A percentile compares a stretch with the other conserved stretches of the same genome.
Conservation (phyloP, 1,140 invertebrate genomes). For the Megalopta genalis region DNA sequence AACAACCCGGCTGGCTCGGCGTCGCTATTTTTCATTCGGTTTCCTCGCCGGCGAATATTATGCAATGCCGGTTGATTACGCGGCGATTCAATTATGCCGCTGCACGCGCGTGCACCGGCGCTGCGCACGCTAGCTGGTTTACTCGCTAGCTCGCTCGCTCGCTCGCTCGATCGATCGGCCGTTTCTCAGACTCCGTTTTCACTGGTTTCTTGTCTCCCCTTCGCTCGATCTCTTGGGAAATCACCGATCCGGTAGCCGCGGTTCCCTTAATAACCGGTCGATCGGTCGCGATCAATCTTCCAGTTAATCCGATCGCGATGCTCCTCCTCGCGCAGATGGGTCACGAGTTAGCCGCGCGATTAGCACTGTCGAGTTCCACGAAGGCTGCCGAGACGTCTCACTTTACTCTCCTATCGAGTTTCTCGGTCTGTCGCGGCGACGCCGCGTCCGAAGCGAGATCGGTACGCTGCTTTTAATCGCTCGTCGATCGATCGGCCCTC, state of each 20-base stretch:
- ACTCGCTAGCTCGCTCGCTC: slow-evolving; percentile 8
- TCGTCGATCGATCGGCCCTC: too few relatives aligned
- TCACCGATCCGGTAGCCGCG: slow-evolving; percentile 26
- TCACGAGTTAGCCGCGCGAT: background rate
- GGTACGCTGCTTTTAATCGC: too few relatives aligned
- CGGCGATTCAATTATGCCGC: slow-evolving; percentile 34
- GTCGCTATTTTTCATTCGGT: slow-evolving; percentile 3
- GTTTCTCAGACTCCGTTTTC: slow-evolving; percentile 43
- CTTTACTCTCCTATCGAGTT: background rate
- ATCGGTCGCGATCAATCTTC: background rate
- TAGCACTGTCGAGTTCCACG: background rate
- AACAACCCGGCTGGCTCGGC: slow-evolving; percentile 19
- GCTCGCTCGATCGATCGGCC: background rate
- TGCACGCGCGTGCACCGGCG: slow-evolving; percentile 16
- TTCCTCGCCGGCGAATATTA: slow-evolving; percentile 26
- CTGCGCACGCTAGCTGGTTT: background rate
- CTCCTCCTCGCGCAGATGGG: background rate
- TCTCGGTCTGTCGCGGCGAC: background rate
- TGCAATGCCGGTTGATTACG: slow-evolving; percentile 45
- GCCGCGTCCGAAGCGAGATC: too few relatives aligned
- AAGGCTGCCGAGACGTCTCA: background rate
- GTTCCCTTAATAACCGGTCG: background rate
- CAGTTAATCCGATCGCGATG: background rate
- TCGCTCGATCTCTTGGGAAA: slow-evolving; percentile 37
- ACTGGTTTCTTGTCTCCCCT: slow-evolving; percentile 17